These are phyloP conservation scores for Phoenoteleia sp. DNA, from an alignment of 2,888 invertebrate genomes.

Conservation along the genomic window DNA sequence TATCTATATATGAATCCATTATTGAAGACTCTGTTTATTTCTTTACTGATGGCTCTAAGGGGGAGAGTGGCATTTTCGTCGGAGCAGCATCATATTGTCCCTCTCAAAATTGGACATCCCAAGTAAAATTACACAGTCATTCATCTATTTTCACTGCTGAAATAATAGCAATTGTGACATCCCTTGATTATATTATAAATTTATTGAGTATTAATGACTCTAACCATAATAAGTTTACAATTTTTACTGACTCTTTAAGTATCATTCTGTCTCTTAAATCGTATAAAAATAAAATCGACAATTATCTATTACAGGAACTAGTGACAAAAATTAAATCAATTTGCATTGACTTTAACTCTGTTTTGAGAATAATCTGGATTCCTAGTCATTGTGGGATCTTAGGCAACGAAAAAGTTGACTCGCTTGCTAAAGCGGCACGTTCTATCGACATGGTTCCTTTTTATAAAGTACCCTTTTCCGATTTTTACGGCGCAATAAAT, in stretches of 20 bases:
- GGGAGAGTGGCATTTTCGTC: conserved; percentile 1
- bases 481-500: too few relatives aligned
- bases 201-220: not conserved
- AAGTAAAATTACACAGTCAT: conserved; percentile 2
- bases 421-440: too few relatives aligned
- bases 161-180: not conserved
- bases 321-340: too few relatives aligned
- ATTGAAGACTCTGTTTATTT: not conserved
- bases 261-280: not conserved
- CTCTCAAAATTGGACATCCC: not conserved
- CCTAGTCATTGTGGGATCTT: too few relatives aligned
- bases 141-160: not conserved
- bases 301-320: too few relatives aligned
- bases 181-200: too few relatives aligned
- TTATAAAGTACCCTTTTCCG: too few relatives aligned
- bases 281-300: too few relatives aligned
- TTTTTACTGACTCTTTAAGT: not conserved
- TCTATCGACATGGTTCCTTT: too few relatives aligned
- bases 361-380: too few relatives aligned
- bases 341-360: too few relatives aligned
- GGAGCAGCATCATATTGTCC: not conserved
- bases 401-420: too few relatives aligned
- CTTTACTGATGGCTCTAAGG: conserved; percentile 1
- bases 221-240: not conserved
- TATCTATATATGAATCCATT: not conserved